Percentiles rank a stretch among this genome's conserved stretches.
Evolutionary conservation across 2,113 vertebrate genomes (phyloP).

Genomic region (Egretta garzetta): DNA sequence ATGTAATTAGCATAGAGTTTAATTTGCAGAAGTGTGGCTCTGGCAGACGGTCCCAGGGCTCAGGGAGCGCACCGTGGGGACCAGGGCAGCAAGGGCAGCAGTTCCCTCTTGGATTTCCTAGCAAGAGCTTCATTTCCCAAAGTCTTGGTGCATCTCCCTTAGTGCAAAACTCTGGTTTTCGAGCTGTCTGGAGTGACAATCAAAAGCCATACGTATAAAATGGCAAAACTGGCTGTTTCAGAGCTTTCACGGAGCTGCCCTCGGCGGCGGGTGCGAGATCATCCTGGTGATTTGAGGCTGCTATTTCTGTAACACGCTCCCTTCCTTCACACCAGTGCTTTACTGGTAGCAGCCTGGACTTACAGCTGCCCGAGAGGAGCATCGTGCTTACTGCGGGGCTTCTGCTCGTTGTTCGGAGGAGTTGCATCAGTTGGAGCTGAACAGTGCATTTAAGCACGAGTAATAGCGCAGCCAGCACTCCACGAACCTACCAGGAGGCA

Average conservation of each 20-base stretch:
- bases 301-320: not conserved
- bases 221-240: not conserved
- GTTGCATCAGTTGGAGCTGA: not conserved
- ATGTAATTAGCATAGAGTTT: not conserved
- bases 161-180: not conserved
- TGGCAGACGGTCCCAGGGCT: not conserved
- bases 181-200: no score
- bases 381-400: not conserved
- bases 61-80: accelerated
- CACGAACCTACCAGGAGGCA: not conserved
- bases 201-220: not conserved
- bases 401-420: accelerated
- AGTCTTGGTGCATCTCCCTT: not conserved
- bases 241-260: not conserved
- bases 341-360: not conserved
- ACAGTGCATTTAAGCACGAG: not conserved
- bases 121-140: not conserved
- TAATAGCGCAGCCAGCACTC: not conserved
- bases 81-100: not conserved
- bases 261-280: accelerated
- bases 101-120: not conserved
- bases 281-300: not conserved
- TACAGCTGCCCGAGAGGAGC: not conserved
- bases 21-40: not conserved
- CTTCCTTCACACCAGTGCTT: not conserved